A percentile compares a stretch with the other conserved stretches of the same genome.
phyloP scores from a whole-genome alignment of 2,797 vertebrate species.

The Hozukius guyotensis region DNA sequence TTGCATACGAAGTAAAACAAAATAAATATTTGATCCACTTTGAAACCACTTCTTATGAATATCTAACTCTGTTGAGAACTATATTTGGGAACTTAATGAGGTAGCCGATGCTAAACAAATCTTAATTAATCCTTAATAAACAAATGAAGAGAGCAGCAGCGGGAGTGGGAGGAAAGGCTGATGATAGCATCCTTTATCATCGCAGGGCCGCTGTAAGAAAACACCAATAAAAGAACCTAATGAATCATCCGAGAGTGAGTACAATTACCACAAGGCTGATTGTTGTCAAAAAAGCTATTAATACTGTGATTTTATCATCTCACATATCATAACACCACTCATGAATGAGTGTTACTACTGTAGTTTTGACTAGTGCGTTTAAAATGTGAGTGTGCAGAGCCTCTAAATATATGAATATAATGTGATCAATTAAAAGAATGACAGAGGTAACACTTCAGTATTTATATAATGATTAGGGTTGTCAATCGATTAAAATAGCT shows the following conservation, averaged over 20 bases:
- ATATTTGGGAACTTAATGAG: constrained; percentile 64
- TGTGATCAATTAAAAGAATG: not conserved
- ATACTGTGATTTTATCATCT: not conserved
- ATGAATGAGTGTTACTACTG: not conserved
- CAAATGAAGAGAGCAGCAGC: constrained; percentile 20
- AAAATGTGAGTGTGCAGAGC: not conserved
- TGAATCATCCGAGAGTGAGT: constrained; percentile 27
- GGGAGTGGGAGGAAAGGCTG: constrained; percentile 13
- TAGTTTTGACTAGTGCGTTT: not conserved
- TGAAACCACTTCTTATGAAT: constrained; percentile 57
- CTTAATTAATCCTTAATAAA: constrained; percentile 67
- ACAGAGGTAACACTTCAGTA: not conserved
- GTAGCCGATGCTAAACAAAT: constrained; percentile 51
- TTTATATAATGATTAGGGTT: not conserved
- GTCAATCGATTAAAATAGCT: no score
- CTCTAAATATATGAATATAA: not conserved
- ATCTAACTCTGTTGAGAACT: constrained; percentile 37
- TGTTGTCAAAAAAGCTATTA: constrained; percentile 19
- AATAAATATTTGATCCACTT: constrained; percentile 63
- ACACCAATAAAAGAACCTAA: constrained; percentile 14
- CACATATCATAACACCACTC: constrained; percentile 12
- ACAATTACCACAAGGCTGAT: constrained; percentile 19
- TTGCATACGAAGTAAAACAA: constrained; percentile 35
- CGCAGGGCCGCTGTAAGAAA: not conserved
- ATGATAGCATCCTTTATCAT: constrained; percentile 23